Evolutionary conservation across 2,797 vertebrate genomes (phyloP), one percentile per base, ranked within the genome.

Genomic region (Parauchenoglanis ngamensis): DNA sequence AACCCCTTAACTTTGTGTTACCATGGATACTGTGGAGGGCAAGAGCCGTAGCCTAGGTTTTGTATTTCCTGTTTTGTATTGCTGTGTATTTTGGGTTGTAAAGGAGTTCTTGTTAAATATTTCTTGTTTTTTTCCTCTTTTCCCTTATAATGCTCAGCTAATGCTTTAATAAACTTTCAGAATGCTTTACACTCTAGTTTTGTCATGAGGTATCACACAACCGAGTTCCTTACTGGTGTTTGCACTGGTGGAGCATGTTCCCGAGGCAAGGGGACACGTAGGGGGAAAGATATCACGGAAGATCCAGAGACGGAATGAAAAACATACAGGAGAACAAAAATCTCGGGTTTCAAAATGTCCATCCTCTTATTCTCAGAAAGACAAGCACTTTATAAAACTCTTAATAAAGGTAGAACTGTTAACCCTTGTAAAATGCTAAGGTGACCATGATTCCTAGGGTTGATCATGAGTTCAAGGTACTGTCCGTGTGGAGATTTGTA

Each of bases 1-100:
- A 67, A 12, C 68, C 79, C 77, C 70, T 85, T 73, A 77, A 76
- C 83, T 87, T 59, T 87, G 77, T 82, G 87, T 86, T 70, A 28
- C 84, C 63, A 83, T 86, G 63, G 84, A 88, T 86, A 86, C 86
- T 83, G 52, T 82, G 84, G 84, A 86, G 70, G 79, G 81, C 77
- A 83, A 90, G 86, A 86, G 70, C 85, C 59, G 82, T 88, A 86
- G 61, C 59, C 28, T 78, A 83, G 17, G 81, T 89, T 91, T 90
- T 91, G 78, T 90, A 89, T 85, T 89, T 86, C 86, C 77, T 89
- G 86, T 88, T 90, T 91, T 91, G 87, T 90, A 88, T 87, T 56
- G 88, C 80, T 88, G 88, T 90, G 89, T 87, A 83, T 85, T 89
- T 86, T 56, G 70, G 87, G 88, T 86, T 86, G 87, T 89, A 89